These are phyloP conservation scores for Halcyon leucocephala DNA, from an alignment of 2,797 vertebrate genomes.

Conservation along the genomic window DNA sequence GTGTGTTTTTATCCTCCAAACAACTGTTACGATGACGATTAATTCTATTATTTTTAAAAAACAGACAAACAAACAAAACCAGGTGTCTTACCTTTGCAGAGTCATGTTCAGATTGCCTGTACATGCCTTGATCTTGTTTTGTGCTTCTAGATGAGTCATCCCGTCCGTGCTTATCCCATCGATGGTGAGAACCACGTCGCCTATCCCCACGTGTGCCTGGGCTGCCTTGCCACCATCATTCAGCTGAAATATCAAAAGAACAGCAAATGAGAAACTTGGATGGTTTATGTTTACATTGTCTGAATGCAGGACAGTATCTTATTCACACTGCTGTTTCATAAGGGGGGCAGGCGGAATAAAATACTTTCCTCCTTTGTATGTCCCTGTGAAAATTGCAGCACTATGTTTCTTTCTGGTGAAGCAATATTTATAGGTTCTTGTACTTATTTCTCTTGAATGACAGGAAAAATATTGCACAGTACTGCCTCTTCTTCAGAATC, in stretches of 20 bases:
- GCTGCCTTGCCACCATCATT: constrained; percentile 94
- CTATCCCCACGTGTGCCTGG: constrained; percentile 88
- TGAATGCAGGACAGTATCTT: neutral
- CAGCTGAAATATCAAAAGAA: constrained; percentile 82
- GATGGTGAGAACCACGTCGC: constrained; percentile 93
- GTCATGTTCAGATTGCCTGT: constrained; percentile 89
- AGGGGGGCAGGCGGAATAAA: neutral
- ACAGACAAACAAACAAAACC: neutral
- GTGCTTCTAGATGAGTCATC: constrained; percentile 97
- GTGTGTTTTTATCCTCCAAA: neutral
- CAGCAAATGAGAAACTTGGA: neutral
- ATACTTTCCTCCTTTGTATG: neutral
- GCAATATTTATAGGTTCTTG: neutral
- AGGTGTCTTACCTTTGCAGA: constrained; percentile 89
- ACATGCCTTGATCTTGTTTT: constrained; percentile 99
- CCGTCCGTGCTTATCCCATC: constrained; percentile 90
- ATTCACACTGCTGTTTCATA: neutral
- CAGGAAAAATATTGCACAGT: neutral
- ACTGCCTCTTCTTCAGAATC: neutral
- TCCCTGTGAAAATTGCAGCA: neutral
- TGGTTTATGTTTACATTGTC: neutral
- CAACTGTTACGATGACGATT: neutral
- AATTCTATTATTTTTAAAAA: neutral
- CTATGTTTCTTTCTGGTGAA: neutral
- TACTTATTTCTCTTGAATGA: neutral